Conservation (phyloP, 64 coral and sea anemone genomes). For the Pocillopora verrucosa region DNA sequence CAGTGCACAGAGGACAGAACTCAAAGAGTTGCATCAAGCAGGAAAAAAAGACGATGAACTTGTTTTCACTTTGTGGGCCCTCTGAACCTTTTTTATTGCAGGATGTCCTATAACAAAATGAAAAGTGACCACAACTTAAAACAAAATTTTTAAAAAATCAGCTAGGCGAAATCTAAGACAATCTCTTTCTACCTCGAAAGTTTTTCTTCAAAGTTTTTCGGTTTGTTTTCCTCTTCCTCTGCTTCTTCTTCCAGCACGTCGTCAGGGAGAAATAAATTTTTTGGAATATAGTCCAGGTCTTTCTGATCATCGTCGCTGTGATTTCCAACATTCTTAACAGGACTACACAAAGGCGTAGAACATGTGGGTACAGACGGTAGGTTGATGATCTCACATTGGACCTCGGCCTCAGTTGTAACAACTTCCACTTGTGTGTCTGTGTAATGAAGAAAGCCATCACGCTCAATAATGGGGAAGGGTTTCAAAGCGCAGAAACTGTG, state of each 20-base stretch:
- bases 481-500: too few species aligned
- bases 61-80: conserved; percentile 1
- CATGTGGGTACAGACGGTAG: background rate
- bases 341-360: background rate
- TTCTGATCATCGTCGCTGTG: background rate
- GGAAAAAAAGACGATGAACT: conserved; percentile 26
- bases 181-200: too few species aligned
- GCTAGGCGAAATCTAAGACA: too few species aligned
- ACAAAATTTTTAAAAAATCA: background rate
- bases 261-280: background rate
- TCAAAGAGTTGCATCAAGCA: conserved; percentile 18
- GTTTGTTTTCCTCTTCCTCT: background rate
- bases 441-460: too few species aligned
- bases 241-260: background rate
- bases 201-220: too few species aligned
- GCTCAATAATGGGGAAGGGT: too few species aligned
- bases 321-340: background rate
- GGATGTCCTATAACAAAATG: background rate
- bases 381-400: too few species aligned
- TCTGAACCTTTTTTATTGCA: background rate
- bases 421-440: too few species aligned
- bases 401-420: too few species aligned
- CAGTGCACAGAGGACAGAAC: conserved; percentile 12
- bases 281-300: background rate
- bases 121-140: background rate